These are phyloP conservation scores for Rhinoderma darwinii DNA, from an alignment of 2,113 vertebrate genomes.

Conservation along the genomic window DNA sequence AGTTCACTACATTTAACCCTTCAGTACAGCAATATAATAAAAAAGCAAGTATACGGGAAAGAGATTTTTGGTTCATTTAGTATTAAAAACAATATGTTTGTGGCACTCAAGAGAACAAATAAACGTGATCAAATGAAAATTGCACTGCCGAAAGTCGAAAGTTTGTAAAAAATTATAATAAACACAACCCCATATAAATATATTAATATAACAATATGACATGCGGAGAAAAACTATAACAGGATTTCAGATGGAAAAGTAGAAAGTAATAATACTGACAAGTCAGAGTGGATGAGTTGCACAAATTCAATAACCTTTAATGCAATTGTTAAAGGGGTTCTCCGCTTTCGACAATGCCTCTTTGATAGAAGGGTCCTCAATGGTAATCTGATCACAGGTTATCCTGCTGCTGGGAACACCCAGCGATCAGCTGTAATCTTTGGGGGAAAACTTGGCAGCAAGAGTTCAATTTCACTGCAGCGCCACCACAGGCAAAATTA, in stretches of 20 bases:
- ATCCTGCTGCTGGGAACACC: too few species aligned
- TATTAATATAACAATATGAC: constrained; percentile 1
- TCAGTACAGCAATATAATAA: not conserved
- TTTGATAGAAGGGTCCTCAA: too few species aligned
- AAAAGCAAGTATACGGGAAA: constrained; percentile 1
- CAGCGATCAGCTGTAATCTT: too few species aligned
- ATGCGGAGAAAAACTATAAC: not conserved
- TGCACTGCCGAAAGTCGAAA: not conserved
- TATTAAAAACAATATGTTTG: constrained; percentile 15
- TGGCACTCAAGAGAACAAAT: constrained; percentile 5
- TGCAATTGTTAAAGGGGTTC: too few species aligned
- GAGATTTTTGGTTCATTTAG: not conserved
- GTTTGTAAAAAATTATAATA: constrained; percentile 15
- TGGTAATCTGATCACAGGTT: too few species aligned
- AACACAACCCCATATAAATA: not conserved
- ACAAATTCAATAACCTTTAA: too few species aligned
- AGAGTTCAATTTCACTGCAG: not conserved
- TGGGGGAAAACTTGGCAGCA: not conserved
- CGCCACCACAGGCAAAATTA: too few species aligned
- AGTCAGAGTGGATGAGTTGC: not conserved
- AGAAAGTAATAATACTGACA: not conserved
- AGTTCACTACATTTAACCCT: not conserved
- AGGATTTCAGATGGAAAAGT: not conserved
- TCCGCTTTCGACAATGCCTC: too few species aligned
- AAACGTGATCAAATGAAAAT: constrained; percentile 9